Base-by-base conservation (phyloP, 2,888 invertebrate genomes). In the Urechis unicinctus region DNA sequence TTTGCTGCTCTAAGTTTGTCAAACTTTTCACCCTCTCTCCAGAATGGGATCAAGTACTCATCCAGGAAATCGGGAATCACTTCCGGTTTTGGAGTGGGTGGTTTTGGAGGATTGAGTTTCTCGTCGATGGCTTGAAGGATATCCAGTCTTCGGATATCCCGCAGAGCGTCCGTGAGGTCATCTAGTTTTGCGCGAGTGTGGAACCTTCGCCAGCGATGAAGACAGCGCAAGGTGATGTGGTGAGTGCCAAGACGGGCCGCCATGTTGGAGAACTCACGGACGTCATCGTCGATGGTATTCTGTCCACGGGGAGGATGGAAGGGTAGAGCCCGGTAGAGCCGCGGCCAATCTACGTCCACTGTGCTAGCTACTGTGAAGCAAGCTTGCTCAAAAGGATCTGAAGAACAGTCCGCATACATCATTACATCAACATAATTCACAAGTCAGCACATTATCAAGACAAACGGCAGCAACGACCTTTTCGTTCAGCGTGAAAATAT, bases 231-330 rank as follows among this genome's bases (percentile, higher is more conserved):
- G 17, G 67, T 62, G 4, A 55, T 5, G 21, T 54, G 3, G 26
- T 50, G 42, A 24, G 30, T 24, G 26, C 51, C 22, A 28, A 13
- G 13, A 22, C 56, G 52, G 9, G 56, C 31, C n/a, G 49, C 45
- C 30, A n/a, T 45, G n/a, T 6, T 30, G 21, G 29, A 17, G 6
- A 56, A 30, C 29, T 52, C 65, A 22, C 61, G 55, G 17, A 72
- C 68, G 65, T 72, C 73, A 22, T 61, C 65, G 56, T 71, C 71
- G 49, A 71, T 68, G 2, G 68, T 71, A 30, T 66, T 64, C 13
- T 61, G 53, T 17, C 73, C 74, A 41, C 74, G 63, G 47, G 60
- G 57, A 24, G 74, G 74, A 52, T 64, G 56, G 63, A 73, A 74
- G 2, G 70, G 71, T 13, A 74, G 63, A 22, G 64, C 61, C 2